Conservation (phyloP, 64 coral and sea anemone species). For the Stichodactyla helianthus region DNA sequence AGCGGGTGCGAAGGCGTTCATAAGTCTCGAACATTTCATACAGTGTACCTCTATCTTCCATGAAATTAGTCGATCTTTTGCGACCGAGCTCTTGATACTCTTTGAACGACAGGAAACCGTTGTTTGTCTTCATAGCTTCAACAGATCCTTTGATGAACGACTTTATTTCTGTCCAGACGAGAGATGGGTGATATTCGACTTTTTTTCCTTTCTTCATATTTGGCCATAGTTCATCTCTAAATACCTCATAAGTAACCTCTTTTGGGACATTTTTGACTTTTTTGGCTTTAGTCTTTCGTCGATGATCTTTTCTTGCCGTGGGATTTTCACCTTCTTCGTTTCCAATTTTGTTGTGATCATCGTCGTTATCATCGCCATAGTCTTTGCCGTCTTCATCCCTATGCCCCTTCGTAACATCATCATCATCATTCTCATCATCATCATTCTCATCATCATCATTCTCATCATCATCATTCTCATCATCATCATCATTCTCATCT, state of each 20-base stretch:
- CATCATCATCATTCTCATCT: slow-evolving; percentile 53
- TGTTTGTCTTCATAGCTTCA: slow-evolving; percentile 61
- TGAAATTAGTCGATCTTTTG: slow-evolving; percentile 91
- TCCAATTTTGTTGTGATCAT: background rate
- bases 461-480: background rate
- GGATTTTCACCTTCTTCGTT: slow-evolving; percentile 30
- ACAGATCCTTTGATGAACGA: slow-evolving; percentile 97
- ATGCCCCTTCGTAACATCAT: slow-evolving; percentile 32
- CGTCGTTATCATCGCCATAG: background rate
- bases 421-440: too few relatives aligned
- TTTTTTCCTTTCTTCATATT: slow-evolving; percentile 69
- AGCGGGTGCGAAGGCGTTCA: slow-evolving; percentile 45
- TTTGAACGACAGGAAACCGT: slow-evolving; percentile 50
- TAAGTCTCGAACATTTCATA: slow-evolving; percentile 76
- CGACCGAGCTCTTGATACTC: slow-evolving; percentile 74
- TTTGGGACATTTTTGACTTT: slow-evolving; percentile 18
- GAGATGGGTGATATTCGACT: slow-evolving; percentile 73
- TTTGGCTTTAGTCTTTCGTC: slow-evolving; percentile 12
- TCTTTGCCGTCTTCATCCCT: slow-evolving; percentile 26
- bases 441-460: too few relatives aligned
- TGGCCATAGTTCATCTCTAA: slow-evolving; percentile 88
- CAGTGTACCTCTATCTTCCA: slow-evolving; percentile 62
- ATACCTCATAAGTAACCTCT: slow-evolving; percentile 79
- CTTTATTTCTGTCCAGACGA: slow-evolving; percentile 95
- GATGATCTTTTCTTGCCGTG: background rate